Evolutionary conservation across 2,113 vertebrate genomes (phyloP), one percentile per base, ranked within the genome.

Genomic region (Pygoscelis antarcticus): DNA sequence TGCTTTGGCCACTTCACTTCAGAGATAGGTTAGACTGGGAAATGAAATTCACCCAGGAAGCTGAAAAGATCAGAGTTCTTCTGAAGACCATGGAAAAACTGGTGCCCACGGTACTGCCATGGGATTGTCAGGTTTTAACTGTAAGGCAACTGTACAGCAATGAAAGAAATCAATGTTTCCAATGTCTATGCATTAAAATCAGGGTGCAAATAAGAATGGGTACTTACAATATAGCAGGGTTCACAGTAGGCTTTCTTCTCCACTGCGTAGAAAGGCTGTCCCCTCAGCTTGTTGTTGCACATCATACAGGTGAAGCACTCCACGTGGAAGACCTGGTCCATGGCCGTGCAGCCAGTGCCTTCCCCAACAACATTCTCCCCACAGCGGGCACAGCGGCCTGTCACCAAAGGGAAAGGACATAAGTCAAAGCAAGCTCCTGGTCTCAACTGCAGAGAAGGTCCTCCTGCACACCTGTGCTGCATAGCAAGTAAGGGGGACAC

Each of bases 181-280:
- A 5, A 22, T 6, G 11, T 20, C 42, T 13, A 1, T 21, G 7
- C 11, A 13, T 66, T 62, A 75, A 83, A 87, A 82, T 5, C 27
- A 72, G 13, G 19, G 16, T 10, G 8, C 44, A 90, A 40, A 80
- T 11, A 66, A 66, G 32, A 77, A 46, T 0, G 0, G 46, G 26
- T 72, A 99, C 99, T 99, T 96, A 99, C 99, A 8, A 99, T 99
- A 94, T 99, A 99, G 98, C 99, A 99, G 82, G 99, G 98, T 96
- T 99, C 99, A 26, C 99, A 99, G 97, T 99, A 99, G 16, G 99
- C 99, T 94, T 99, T 99, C 98, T 99, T 99, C 85, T 99, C 99
- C 98, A 99, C 98, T 0, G 99, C 99, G 0, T 99, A 99, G 98
- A 99, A 99, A 52, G 99, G 99, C 95, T 99, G 99, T 27, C 99